Conservation (phyloP, 1,140 invertebrate genomes). For the Nephila pilipes region DNA sequence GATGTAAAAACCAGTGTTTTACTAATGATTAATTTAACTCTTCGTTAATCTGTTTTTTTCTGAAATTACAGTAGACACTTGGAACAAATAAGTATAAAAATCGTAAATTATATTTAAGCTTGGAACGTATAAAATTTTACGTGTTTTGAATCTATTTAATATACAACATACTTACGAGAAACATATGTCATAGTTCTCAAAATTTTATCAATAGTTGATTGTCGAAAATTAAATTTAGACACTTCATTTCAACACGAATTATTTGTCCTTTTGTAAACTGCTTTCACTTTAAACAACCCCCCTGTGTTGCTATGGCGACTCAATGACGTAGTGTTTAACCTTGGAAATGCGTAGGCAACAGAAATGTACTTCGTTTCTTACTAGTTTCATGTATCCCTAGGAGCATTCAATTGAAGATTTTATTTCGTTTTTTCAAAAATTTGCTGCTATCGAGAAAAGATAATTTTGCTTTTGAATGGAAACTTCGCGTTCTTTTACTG, state of each 20-base stretch:
- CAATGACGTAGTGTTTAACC: conserved; percentile 60
- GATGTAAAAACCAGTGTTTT: too few species aligned
- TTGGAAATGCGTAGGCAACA: conserved; percentile 14
- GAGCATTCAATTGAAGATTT: neutral
- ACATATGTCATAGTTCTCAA: too few species aligned
- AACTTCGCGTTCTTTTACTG: neutral
- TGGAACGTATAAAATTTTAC: too few species aligned
- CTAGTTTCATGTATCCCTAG: neutral
- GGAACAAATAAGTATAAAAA: too few species aligned
- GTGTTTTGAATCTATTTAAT: too few species aligned
- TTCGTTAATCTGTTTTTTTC: too few species aligned
- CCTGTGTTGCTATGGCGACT: conserved; percentile 56
- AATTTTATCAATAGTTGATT: neutral
- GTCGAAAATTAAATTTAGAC: neutral
- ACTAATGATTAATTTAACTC: too few species aligned
- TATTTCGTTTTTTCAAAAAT: neutral
- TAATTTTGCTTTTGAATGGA: neutral
- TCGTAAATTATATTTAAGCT: too few species aligned
- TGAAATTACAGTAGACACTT: too few species aligned
- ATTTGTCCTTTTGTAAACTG: neutral
- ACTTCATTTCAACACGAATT: neutral
- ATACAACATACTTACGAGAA: too few species aligned
- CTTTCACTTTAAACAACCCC: conserved; percentile 9
- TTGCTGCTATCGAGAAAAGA: neutral
- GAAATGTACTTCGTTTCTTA: neutral